A percentile compares a stretch with the other conserved stretches of the same genome.
These are phyloP conservation scores for Harlomillsia oculata DNA, from an alignment of 1,140 invertebrate genomes.

Conservation along the genomic window DNA sequence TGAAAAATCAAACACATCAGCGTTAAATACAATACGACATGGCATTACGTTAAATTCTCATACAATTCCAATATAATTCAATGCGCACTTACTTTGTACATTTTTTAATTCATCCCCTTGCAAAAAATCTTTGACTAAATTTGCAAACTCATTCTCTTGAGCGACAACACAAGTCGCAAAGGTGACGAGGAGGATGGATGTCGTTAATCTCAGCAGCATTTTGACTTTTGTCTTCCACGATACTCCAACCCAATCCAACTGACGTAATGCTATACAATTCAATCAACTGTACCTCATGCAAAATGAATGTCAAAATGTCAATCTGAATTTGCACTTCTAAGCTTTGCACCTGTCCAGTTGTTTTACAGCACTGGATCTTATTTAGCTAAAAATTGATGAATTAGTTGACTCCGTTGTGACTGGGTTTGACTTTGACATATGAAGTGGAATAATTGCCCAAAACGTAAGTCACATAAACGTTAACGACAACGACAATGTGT, in stretches of 20 bases:
- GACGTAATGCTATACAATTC: neutral
- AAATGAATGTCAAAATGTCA: too few species aligned
- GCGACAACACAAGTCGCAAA: neutral
- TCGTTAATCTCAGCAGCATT: neutral
- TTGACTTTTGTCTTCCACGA: neutral
- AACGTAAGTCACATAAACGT: neutral
- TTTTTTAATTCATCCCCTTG: slow-evolving; percentile 34
- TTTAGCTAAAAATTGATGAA: neutral
- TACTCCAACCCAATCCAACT: neutral
- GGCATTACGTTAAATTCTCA: neutral
- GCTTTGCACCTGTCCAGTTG: neutral
- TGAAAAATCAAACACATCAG: neutral
- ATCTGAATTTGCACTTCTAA: neutral
- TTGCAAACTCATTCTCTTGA: slow-evolving; percentile 29
- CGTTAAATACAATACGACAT: neutral
- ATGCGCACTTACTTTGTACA: slow-evolving; percentile 29
- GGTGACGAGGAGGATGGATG: neutral
- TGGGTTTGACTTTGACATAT: neutral
- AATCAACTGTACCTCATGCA: too few species aligned
- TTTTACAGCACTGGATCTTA: neutral
- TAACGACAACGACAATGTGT: neutral
- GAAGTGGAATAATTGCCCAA: neutral
- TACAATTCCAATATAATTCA: neutral
- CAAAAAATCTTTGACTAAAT: slow-evolving; percentile 30
- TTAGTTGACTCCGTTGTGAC: neutral